Evolutionary conservation across 2,888 invertebrate genomes (phyloP).

Genomic region (Cephus spinipes): DNA sequence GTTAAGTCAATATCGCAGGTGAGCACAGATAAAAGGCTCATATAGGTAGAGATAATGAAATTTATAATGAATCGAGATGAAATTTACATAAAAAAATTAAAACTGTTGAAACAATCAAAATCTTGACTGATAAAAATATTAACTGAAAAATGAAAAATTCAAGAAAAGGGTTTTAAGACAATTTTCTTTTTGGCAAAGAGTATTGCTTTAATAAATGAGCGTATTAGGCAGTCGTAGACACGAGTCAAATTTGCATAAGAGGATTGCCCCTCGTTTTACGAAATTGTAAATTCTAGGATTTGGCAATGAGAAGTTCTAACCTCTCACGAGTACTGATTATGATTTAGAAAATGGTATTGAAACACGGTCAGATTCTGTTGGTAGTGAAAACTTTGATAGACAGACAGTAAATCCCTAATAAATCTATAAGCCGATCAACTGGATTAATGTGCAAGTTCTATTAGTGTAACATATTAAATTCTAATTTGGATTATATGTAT

Average conservation of each 20-base stretch:
- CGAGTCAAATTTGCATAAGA: conserved; percentile 1
- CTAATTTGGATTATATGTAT: background rate
- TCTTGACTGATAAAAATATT: background rate
- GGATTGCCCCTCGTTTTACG: background rate
- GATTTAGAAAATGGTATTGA: background rate
- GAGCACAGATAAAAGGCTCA: background rate
- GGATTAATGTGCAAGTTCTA: background rate
- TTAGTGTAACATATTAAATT: background rate
- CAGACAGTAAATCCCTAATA: background rate
- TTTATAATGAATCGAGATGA: background rate
- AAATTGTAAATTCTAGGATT: background rate
- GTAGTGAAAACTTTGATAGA: background rate
- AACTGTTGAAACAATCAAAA: too few species aligned
- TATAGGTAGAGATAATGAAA: too few species aligned
- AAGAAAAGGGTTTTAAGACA: background rate
- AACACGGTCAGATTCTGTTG: background rate
- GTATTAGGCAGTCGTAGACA: background rate
- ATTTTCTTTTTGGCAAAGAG: background rate
- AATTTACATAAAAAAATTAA: too few species aligned
- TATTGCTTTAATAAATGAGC: background rate
- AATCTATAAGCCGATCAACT: background rate
- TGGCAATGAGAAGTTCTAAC: background rate
- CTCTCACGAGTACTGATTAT: background rate
- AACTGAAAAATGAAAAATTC: background rate
- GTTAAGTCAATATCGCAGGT: background rate